Evolutionary conservation across 2,888 invertebrate genomes (phyloP).

Genomic region (Loripinus fragilis): DNA sequence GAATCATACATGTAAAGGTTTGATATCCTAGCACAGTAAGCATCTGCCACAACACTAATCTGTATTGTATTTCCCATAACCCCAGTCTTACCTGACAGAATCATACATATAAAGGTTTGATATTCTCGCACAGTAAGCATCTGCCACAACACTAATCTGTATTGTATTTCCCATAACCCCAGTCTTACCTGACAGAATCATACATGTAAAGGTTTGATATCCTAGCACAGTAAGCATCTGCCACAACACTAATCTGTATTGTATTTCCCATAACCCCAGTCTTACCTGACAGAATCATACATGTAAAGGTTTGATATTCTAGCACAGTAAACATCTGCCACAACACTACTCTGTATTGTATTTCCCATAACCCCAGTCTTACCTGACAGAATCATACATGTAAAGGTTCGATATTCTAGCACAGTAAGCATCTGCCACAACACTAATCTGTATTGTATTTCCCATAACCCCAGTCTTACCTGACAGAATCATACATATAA

Average conservation of each 20-base stretch:
- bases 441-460: slow-evolving; percentile 92
- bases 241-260: slow-evolving; percentile 90
- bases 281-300: slow-evolving; percentile 91
- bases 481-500: slow-evolving; percentile 91
- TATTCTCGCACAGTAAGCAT: slow-evolving; percentile 92
- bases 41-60: slow-evolving; percentile 88
- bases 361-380: no score
- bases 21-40: slow-evolving; percentile 92
- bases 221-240: slow-evolving; percentile 91
- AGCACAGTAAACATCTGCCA: slow-evolving; percentile 91
- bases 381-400: slow-evolving; percentile 92
- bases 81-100: slow-evolving; percentile 87
- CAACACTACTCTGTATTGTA: slow-evolving; percentile 91
- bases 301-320: slow-evolving; percentile 93
- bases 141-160: slow-evolving; percentile 89
- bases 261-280: no score
- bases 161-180: no score
- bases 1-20: slow-evolving; percentile 94
- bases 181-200: slow-evolving; percentile 88
- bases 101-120: slow-evolving; percentile 94
- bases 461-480: no score
- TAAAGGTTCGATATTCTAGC: slow-evolving; percentile 93
- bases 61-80: no score
- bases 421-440: slow-evolving; percentile 90
- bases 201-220: slow-evolving; percentile 94